Evolutionary conservation across 2,797 vertebrate species (phyloP).

Genomic region (Percopsis omiscomaycus): DNA sequence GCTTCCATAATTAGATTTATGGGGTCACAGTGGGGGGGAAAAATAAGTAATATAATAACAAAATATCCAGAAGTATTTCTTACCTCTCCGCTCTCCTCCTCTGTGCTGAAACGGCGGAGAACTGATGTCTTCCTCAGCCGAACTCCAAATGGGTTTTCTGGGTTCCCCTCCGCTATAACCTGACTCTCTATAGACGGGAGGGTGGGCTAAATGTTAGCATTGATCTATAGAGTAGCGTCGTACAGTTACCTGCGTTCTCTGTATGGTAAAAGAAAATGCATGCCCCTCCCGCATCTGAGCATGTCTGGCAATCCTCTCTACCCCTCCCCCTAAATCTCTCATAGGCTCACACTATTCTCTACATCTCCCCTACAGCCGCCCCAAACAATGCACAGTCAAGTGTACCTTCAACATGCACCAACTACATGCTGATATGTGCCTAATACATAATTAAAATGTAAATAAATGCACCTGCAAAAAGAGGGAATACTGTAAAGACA

Average conservation of each 20-base stretch:
- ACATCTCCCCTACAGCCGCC: too few relatives aligned
- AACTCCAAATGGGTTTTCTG: conserved; percentile 83
- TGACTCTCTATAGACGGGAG: conserved; percentile 36
- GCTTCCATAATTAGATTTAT: background rate
- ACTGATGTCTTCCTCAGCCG: conserved; percentile 80
- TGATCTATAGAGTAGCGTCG: background rate
- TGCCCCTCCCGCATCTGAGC: background rate
- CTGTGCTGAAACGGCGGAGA: conserved; percentile 73
- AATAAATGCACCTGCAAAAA: too few relatives aligned
- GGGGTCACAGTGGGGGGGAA: background rate
- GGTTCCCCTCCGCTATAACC: conserved; percentile 40
- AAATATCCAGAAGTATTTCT: background rate
- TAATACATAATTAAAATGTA: too few relatives aligned
- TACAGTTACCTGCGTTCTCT: background rate
- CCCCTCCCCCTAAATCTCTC: too few relatives aligned
- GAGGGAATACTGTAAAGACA: too few relatives aligned
- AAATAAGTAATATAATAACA: background rate
- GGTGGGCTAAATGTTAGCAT: background rate
- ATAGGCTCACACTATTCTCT: too few relatives aligned
- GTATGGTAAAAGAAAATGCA: background rate
- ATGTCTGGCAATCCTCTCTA: background rate
- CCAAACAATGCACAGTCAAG: too few relatives aligned
- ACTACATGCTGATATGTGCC: too few relatives aligned
- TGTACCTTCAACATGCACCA: too few relatives aligned
- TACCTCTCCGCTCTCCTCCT: conserved; percentile 66